phyloP scores from a whole-genome alignment of 2,888 invertebrate species.

The Oligia fasciuncula region DNA sequence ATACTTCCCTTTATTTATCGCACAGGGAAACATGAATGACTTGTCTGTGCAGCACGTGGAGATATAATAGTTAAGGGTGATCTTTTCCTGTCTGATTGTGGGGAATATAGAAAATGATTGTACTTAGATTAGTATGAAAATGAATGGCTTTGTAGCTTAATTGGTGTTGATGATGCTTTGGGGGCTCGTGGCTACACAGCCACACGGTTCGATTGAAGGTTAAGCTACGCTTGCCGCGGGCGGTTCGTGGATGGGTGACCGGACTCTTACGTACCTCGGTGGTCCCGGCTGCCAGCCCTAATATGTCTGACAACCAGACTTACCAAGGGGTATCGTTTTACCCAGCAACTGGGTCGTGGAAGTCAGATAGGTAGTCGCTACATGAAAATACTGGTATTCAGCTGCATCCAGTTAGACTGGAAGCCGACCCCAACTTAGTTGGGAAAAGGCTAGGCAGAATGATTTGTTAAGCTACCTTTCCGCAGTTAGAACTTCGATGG shows the following conservation, averaged over 20 bases:
- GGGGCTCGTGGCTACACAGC: neutral
- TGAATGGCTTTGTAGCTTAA: neutral
- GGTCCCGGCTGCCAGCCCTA: neutral
- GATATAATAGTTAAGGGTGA: conserved; percentile 3
- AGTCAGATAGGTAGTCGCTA: neutral
- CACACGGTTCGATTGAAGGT: too few relatives aligned
- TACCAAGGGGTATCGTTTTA: too few relatives aligned
- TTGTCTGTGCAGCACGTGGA: conserved; percentile 5
- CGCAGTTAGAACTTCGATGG: neutral
- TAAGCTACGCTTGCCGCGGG: too few relatives aligned
- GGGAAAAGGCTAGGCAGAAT: neutral
- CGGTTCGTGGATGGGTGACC: neutral
- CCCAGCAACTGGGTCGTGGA: too few relatives aligned
- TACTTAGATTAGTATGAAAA: neutral
- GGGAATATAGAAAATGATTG: neutral
- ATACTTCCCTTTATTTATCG: conserved; percentile 57
- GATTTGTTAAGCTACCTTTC: neutral
- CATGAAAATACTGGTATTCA: neutral
- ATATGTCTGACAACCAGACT: too few relatives aligned
- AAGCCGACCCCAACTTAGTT: neutral
- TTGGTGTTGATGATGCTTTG: neutral
- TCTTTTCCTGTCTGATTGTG: neutral
- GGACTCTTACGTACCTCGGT: neutral
- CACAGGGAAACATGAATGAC: conserved; percentile 43
- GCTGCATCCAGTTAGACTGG: neutral